Conservation (phyloP, 2,113 vertebrate species). For the Sceloporus undulatus region DNA sequence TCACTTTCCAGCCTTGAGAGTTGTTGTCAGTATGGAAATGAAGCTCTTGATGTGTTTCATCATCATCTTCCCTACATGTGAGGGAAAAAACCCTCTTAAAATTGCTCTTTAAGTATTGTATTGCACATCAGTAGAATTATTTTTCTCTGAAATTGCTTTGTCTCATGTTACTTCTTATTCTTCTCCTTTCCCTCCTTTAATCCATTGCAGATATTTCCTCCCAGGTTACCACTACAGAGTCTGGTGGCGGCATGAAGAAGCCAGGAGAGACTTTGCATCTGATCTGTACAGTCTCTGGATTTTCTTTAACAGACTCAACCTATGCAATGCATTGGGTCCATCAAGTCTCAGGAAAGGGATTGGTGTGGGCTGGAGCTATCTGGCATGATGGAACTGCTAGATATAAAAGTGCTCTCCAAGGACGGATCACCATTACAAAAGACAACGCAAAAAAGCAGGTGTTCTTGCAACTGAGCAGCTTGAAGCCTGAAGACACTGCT, state of each 20-base stretch:
- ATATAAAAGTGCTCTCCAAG: neutral
- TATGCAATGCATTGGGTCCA: neutral
- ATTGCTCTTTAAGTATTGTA: too few relatives aligned
- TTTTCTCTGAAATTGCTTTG: neutral
- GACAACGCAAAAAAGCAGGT: constrained; percentile 28
- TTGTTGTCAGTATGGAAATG: neutral
- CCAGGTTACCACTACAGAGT: neutral
- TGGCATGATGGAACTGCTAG: neutral
- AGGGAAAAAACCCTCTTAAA: neutral
- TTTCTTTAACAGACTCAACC: neutral
- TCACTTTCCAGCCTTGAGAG: too few relatives aligned
- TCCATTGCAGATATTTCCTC: neutral
- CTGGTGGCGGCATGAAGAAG: neutral
- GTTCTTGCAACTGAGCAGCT: constrained; percentile 33
- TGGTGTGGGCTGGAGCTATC: neutral
- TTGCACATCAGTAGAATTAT: neutral
- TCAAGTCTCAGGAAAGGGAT: neutral
- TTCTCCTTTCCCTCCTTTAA: neutral
- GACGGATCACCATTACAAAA: constrained; percentile 30
- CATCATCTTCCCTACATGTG: neutral
- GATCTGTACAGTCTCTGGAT: neutral
- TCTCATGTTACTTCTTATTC: neutral
- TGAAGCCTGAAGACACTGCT: constrained; percentile 42
- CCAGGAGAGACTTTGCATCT: neutral
- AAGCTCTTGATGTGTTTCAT: neutral